A percentile compares a stretch with the other conserved stretches of the same genome.
phyloP scores from a whole-genome alignment of 2,113 vertebrate species.

The Corydoras sp. region DNA sequence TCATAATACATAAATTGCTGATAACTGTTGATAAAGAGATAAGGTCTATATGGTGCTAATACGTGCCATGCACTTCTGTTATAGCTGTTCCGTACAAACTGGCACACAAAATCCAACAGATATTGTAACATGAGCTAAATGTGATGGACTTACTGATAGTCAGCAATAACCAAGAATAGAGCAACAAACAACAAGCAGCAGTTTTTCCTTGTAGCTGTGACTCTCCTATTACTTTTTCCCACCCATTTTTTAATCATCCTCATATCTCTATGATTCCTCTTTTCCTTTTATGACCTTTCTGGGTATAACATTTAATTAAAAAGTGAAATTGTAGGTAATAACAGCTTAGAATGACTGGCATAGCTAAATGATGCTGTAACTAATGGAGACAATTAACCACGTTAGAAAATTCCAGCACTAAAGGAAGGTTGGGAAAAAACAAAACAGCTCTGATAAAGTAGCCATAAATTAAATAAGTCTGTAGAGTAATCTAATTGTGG shows the following conservation, averaged over 20 bases:
- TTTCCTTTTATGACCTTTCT: background rate
- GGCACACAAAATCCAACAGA: slow-evolving; percentile 28
- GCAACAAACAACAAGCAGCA: slow-evolving; percentile 41
- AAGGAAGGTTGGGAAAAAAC: background rate
- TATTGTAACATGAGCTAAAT: slow-evolving; percentile 36
- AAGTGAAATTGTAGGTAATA: background rate
- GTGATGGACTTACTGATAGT: background rate
- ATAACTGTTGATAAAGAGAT: no score
- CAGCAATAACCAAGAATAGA: slow-evolving; percentile 35
- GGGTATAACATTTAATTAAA: no score
- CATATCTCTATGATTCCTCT: slow-evolving; percentile 11
- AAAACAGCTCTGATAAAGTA: background rate
- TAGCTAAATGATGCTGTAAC: background rate
- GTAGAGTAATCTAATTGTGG: background rate
- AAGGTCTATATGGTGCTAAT: no score
- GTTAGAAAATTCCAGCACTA: background rate
- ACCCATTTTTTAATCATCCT: background rate
- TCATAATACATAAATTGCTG: no score
- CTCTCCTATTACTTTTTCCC: slow-evolving; percentile 22
- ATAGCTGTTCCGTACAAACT: no score
- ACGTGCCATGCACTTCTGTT: no score
- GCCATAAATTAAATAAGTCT: background rate
- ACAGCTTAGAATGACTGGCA: background rate
- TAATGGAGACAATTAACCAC: background rate
- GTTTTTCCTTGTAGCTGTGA: slow-evolving; percentile 22